Evolutionary conservation across 53 echinoderm and acorn worm species (phyloP).

Genomic region (Henricia sp.): DNA sequence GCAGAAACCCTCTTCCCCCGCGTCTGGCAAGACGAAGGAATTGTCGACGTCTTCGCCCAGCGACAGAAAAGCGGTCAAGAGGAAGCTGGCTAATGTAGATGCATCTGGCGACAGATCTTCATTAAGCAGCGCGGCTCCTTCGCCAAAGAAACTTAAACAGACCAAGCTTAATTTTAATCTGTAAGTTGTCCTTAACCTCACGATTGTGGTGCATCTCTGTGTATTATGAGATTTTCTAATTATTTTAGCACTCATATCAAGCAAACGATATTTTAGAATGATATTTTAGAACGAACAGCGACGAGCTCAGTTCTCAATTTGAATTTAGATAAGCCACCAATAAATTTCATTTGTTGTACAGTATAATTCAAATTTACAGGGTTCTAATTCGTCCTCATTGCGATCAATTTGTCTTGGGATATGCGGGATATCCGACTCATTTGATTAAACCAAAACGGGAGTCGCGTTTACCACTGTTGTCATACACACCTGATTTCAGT

Average conservation of each 20-base stretch:
- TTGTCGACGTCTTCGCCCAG: not conserved
- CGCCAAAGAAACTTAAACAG: constrained; percentile 39
- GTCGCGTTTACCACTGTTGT: too few relatives aligned
- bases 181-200: constrained; percentile 29
- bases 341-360: too few relatives aligned
- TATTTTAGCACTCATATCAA: too few relatives aligned
- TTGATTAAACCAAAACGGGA: too few relatives aligned
- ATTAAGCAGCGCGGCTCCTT: not conserved
- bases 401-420: too few relatives aligned
- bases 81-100: constrained; percentile 30
- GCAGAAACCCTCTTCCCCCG: constrained; percentile 7
- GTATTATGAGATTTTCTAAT: not conserved
- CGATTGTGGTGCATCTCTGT: not conserved
- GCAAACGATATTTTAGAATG: not conserved
- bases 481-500: too few relatives aligned
- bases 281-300: too few relatives aligned
- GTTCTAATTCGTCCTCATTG: too few relatives aligned
- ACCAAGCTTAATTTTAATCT: constrained; percentile 37
- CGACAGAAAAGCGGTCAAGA: constrained; percentile 22
- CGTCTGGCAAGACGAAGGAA: not conserved
- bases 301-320: too few relatives aligned
- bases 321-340: too few relatives aligned
- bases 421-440: too few relatives aligned
- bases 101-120: constrained; percentile 26
- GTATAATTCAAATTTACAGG: too few relatives aligned